Evolutionary conservation across 2,888 invertebrate species (phyloP), one percentile per base, ranked within the genome.

Genomic region (Branchellion lobata): DNA sequence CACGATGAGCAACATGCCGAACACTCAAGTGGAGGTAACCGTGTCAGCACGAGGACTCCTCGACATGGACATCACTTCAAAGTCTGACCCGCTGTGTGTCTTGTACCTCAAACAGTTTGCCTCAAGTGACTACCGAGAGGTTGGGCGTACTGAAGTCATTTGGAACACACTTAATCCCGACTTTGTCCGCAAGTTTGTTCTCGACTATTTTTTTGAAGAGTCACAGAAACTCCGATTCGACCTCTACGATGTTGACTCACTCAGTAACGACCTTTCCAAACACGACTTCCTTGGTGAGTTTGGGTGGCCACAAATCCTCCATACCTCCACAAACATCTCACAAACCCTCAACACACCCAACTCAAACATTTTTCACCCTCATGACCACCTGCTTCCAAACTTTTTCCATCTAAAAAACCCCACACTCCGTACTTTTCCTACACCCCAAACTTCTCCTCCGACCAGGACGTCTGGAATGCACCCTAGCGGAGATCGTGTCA

Each of bases 151-250:
- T 74, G 90, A 91, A 84, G 88, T 89, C 68, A 87, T 89, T 65
- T 89, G 88, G 85, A 89, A 89, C 83, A 89, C 89, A 78, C 84
- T 89, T 80, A 89, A 90, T 85, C 91, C 91, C 31, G 88, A 87
- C 53, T 91, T 91, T 88, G 89, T 88, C 0, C 89, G 86, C 82
- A 87, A 87, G 81, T 87, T 87, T 84, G 83, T 85, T 21, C 82
- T 87, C 80, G 85, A 87, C 73, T 87, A 86, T 79, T 86, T 83
- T 82, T 87, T 87, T 85, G 87, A 87, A 82, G 85, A 87, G 82
- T 83, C 84, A 33, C 87, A 87, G 83, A 86, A 86, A 81, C 83
- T 87, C 1, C 86, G 85, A 78, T 86, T 87, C 84, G 86, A 87
- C 84, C 83, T 87, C 86, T 86, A 85, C 83, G 86, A 86, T 83